Evolutionary conservation across 2,888 invertebrate genomes (phyloP).

Genomic region (Tiliacea aurago): DNA sequence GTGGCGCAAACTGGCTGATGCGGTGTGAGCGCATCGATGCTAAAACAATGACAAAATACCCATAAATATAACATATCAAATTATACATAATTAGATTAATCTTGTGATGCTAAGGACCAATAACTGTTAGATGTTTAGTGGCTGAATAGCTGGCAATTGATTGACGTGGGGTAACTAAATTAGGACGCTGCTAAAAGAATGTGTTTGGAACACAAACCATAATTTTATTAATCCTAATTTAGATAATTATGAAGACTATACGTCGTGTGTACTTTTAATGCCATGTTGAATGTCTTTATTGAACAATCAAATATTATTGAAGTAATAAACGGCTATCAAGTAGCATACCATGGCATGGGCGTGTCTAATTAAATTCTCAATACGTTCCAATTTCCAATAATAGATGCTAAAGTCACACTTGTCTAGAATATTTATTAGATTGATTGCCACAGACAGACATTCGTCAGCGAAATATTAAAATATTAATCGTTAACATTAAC

Average conservation of each 20-base stretch:
- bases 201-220: background rate
- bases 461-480: conserved; percentile 44
- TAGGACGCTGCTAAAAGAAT: background rate
- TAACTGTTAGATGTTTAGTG: background rate
- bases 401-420: conserved; percentile 28
- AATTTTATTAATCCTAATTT: background rate
- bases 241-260: conserved; percentile 9
- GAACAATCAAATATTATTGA: conserved; percentile 27
- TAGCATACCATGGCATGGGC: conserved; percentile 37
- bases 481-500: conserved; percentile 55
- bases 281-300: conserved; percentile 1
- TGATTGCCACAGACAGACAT: conserved; percentile 30
- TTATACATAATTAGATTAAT: background rate
- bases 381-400: conserved; percentile 39
- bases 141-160: background rate
- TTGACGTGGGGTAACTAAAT: background rate
- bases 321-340: conserved; percentile 31
- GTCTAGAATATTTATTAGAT: conserved; percentile 45
- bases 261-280: background rate
- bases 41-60: conserved; percentile 73
- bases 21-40: conserved; percentile 87
- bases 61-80: background rate
- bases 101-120: background rate
- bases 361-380: conserved; percentile 49
- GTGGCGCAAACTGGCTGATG: conserved; percentile 91